A percentile compares a stretch with the other conserved stretches of the same genome.
Conservation (phyloP, 2,113 vertebrate species). For the Aegithalos caudatus region DNA sequence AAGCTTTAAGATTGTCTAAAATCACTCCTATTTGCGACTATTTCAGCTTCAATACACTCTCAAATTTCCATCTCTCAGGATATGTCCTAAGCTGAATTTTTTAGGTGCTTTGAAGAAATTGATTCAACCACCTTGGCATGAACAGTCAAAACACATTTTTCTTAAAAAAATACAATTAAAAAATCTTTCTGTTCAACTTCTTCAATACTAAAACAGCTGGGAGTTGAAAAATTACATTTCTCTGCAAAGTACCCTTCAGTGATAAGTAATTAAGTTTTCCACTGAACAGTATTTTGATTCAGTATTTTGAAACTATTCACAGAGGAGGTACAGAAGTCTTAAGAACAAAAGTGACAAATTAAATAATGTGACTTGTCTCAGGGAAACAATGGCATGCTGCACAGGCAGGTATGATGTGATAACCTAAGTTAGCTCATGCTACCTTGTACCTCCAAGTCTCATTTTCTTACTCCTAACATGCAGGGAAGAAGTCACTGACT, state of each 20-base stretch:
- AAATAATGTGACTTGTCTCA: not conserved
- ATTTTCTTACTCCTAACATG: not conserved
- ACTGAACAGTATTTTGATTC: not conserved
- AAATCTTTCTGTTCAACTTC: not conserved
- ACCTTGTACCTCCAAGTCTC: not conserved
- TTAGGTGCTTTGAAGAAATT: not conserved
- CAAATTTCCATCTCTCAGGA: not conserved
- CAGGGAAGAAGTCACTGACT: not conserved
- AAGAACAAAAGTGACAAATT: not conserved
- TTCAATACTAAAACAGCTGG: not conserved
- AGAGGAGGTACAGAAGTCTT: not conserved
- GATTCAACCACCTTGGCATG: not conserved
- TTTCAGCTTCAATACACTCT: not conserved
- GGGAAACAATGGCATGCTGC: not conserved
- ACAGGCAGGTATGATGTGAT: not conserved
- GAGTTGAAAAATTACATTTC: not conserved
- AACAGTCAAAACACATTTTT: not conserved
- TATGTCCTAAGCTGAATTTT: not conserved
- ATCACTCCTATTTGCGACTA: not conserved
- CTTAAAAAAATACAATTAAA: not conserved
- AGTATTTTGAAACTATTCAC: not conserved
- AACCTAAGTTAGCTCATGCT: not conserved
- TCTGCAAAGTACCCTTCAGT: not conserved
- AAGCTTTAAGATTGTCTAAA: not conserved
- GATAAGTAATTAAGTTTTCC: not conserved